These are phyloP conservation scores for Chlorodrepanis virens DNA, from an alignment of 2,113 vertebrate genomes.

Conservation along the genomic window DNA sequence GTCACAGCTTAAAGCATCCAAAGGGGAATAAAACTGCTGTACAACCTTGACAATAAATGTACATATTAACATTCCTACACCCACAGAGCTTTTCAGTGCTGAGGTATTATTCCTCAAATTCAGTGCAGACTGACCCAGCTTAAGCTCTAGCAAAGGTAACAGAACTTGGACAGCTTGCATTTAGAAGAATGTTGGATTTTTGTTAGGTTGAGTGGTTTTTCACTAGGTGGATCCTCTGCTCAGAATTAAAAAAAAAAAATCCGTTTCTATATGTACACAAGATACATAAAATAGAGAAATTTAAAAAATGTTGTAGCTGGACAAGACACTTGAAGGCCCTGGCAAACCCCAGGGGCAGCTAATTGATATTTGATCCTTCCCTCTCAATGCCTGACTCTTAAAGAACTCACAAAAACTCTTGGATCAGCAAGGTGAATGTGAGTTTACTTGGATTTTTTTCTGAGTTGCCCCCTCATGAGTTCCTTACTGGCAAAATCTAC, in stretches of 20 bases:
- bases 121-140: background rate
- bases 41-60: background rate
- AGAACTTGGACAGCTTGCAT: background rate
- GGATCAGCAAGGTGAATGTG: background rate
- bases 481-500: background rate
- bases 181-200: background rate
- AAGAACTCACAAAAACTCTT: background rate
- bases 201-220: background rate
- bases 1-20: background rate
- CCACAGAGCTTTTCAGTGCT: background rate
- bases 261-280: background rate
- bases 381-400: background rate
- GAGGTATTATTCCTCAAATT: background rate
- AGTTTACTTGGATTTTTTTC: background rate
- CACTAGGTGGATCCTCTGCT: background rate
- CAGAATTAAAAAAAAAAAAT: background rate
- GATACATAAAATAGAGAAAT: background rate
- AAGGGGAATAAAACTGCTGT: background rate
- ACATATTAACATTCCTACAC: accelerated
- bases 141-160: background rate
- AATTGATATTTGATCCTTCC: background rate
- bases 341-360: background rate
- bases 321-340: background rate
- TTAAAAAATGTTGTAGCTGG: background rate
- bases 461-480: background rate